Percentiles rank a stretch among this genome's conserved stretches.
These are phyloP conservation scores for Dascyllus trimaculatus DNA, from an alignment of 2,113 vertebrate species.

Conservation along the genomic window DNA sequence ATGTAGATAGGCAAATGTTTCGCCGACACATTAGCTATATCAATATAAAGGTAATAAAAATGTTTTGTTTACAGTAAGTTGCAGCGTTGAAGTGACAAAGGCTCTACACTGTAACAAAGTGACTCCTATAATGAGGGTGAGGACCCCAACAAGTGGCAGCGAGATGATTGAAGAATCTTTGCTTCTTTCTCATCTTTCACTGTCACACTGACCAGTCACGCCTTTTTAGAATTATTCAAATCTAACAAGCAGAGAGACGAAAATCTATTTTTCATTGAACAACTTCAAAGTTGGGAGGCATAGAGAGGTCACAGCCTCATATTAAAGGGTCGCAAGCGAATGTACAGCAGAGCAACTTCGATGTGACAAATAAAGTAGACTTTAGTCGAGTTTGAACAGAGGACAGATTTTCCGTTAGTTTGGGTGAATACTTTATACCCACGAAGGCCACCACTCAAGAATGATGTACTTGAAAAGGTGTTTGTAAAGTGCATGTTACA, in stretches of 20 bases:
- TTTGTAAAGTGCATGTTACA: conserved; percentile 36
- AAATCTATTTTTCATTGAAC: not conserved
- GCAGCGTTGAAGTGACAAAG: not conserved
- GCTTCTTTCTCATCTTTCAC: not conserved
- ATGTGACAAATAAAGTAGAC: conserved; percentile 35
- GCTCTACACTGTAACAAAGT: not conserved
- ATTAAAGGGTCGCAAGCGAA: not conserved
- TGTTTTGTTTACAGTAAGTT: not conserved
- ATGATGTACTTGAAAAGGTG: conserved; percentile 13
- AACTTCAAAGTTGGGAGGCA: not conserved
- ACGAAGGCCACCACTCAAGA: conserved; percentile 7
- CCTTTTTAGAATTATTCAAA: not conserved
- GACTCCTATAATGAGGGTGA: not conserved
- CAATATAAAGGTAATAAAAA: not conserved
- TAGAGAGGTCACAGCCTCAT: not conserved
- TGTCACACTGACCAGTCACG: too few relatives aligned
- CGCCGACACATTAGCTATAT: not conserved
- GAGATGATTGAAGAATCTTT: not conserved
- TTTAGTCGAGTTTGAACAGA: conserved; percentile 23
- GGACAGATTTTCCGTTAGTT: conserved; percentile 52
- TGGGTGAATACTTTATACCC: not conserved
- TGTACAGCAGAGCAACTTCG: conserved; percentile 3
- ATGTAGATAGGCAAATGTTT: not conserved
- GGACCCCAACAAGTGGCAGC: not conserved
- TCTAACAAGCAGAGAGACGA: not conserved